Conservation (phyloP, 2,797 vertebrate genomes). For the Valencia hispanica region DNA sequence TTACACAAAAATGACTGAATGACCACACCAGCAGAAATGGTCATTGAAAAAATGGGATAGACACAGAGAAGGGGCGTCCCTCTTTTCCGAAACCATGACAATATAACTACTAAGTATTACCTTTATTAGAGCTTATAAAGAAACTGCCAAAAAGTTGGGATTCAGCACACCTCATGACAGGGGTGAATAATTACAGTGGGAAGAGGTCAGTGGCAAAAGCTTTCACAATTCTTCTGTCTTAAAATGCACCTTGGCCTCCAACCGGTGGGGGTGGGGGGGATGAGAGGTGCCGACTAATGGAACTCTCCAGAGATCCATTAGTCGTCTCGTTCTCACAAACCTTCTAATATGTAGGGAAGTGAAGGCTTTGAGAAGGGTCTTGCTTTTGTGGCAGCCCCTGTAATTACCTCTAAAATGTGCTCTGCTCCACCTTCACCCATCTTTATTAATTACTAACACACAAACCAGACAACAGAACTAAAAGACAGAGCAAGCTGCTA, state of each 20-base stretch:
- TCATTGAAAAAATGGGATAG: not conserved
- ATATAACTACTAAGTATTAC: conserved; percentile 14
- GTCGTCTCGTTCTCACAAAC: conserved; percentile 26
- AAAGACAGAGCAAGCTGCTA: not conserved
- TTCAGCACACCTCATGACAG: not conserved
- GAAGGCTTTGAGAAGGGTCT: conserved; percentile 19
- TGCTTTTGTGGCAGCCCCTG: conserved; percentile 32
- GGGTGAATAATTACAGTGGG: conserved; percentile 44
- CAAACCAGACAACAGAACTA: not conserved
- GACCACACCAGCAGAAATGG: conserved; percentile 2
- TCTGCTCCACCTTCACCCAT: conserved; percentile 17
- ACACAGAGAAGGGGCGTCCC: not conserved
- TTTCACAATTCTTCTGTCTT: conserved; percentile 40
- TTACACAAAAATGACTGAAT: not conserved
- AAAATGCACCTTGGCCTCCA: conserved; percentile 48
- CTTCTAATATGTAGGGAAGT: conserved; percentile 30
- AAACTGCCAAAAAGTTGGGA: not conserved
- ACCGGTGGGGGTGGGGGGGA: conserved; percentile 2
- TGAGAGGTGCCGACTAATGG: conserved; percentile 46
- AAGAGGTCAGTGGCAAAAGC: conserved; percentile 40
- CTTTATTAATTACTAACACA: conserved; percentile 21
- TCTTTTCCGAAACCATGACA: not conserved
- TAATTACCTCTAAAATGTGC: conserved; percentile 46
- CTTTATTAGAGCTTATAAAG: conserved; percentile 14
- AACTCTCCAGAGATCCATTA: conserved; percentile 57